These are phyloP conservation scores for Trichosurus vulpecula DNA, from an alignment of 2,797 vertebrate species.

Conservation along the genomic window DNA sequence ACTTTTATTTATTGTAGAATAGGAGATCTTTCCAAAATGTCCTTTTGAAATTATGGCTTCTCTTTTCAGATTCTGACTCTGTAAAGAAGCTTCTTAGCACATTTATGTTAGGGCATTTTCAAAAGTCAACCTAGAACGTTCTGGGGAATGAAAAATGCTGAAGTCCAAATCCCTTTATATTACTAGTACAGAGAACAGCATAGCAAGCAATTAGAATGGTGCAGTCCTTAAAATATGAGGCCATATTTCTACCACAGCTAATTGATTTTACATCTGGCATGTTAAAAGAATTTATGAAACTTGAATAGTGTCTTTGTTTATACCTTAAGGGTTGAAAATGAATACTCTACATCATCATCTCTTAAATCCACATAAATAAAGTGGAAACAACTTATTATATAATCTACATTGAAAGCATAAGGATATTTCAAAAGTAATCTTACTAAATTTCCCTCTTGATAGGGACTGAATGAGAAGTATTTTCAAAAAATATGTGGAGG, in stretches of 20 bases:
- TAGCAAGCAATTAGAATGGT: constrained; percentile 70
- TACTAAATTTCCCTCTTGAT: constrained; percentile 11
- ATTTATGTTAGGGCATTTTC: constrained; percentile 51
- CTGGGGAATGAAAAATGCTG: constrained; percentile 74
- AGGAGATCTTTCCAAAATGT: constrained; percentile 9
- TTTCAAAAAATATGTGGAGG: constrained; percentile 1
- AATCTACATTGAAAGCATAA: constrained; percentile 56
- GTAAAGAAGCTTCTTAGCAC: constrained; percentile 6
- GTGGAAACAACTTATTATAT: constrained; percentile 57
- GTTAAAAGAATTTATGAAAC: constrained; percentile 78
- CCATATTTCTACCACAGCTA: constrained; percentile 75
- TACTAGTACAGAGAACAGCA: constrained; percentile 57
- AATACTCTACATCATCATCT: constrained; percentile 73
- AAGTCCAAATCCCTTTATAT: constrained; percentile 73
- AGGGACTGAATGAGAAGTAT: not conserved
- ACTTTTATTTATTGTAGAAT: not conserved
- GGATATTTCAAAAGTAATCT: constrained; percentile 58
- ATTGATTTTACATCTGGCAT: constrained; percentile 84
- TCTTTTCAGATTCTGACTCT: constrained; percentile 51
- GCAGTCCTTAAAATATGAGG: constrained; percentile 76
- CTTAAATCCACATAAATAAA: constrained; percentile 68
- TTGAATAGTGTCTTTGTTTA: constrained; percentile 82
- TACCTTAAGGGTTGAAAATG: constrained; percentile 69
- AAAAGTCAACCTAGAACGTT: constrained; percentile 64
- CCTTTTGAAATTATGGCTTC: constrained; percentile 44